phyloP scores from a whole-genome alignment of 1,140 invertebrate genomes.

The Drosophila melanica region DNA sequence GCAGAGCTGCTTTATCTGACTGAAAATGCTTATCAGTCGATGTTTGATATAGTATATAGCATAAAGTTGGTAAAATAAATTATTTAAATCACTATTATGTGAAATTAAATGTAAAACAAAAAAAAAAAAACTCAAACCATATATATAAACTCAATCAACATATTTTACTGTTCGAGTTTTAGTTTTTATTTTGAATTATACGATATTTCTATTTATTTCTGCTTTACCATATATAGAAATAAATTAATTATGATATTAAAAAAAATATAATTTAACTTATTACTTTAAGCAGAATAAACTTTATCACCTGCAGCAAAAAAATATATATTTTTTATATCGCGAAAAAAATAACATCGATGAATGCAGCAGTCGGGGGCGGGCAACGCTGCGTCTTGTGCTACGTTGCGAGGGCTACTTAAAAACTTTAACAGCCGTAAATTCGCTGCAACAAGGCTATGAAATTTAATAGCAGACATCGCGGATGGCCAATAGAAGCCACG shows the following conservation, averaged over 20 bases:
- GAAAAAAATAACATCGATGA: slow-evolving; percentile 9
- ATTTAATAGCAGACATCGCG: slow-evolving; percentile 70
- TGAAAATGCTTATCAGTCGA: slow-evolving; percentile 21
- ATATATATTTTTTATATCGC: not conserved
- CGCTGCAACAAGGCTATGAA: slow-evolving; percentile 74
- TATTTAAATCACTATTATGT: no score
- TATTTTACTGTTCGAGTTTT: no score
- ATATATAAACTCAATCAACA: no score
- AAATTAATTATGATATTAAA: no score
- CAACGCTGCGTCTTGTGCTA: slow-evolving; percentile 4
- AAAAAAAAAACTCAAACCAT: no score
- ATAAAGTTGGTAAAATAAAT: no score
- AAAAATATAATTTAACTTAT: no score
- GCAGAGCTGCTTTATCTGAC: not conserved
- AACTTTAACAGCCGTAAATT: slow-evolving; percentile 76
- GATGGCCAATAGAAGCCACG: slow-evolving; percentile 14
- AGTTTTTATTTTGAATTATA: no score
- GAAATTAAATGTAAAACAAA: no score
- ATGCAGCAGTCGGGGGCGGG: not conserved
- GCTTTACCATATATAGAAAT: no score
- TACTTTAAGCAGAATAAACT: not conserved
- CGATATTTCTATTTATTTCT: no score
- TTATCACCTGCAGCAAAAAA: not conserved
- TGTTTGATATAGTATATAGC: no score
- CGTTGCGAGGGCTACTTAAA: slow-evolving; percentile 67